Evolutionary conservation across 2,888 invertebrate genomes (phyloP).

Genomic region (Tillus elongatus): DNA sequence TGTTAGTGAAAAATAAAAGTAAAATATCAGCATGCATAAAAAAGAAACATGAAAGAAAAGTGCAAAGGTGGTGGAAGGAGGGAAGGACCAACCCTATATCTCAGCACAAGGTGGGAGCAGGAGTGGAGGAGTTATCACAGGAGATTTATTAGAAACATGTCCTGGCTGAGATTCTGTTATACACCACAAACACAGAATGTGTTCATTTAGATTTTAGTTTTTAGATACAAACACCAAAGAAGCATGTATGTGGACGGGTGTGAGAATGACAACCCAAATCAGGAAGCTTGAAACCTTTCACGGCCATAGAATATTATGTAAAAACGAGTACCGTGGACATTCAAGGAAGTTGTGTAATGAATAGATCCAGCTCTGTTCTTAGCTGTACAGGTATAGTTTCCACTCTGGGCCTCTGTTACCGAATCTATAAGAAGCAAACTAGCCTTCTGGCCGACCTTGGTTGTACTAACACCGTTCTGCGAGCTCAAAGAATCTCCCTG

Average conservation of each 20-base stretch:
- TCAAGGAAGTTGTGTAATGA: constrained; percentile 35
- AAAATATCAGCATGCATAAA: constrained; percentile 28
- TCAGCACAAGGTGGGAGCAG: constrained; percentile 24
- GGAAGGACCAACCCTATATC: constrained; percentile 33
- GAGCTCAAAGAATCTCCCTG: constrained; percentile 40
- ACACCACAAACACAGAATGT: constrained; percentile 12
- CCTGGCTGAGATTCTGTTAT: constrained; percentile 28
- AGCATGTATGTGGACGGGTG: constrained; percentile 2
- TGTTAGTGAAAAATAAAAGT: neutral
- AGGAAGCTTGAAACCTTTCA: neutral
- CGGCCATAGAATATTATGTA: neutral
- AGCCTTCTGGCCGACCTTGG: constrained; percentile 42
- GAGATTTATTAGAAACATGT: constrained; percentile 19
- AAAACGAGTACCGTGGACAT: constrained; percentile 41
- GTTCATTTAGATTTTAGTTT: no score
- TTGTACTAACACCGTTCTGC: constrained; percentile 32
- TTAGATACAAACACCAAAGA: neutral
- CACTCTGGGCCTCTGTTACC: constrained; percentile 36
- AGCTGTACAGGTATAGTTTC: constrained; percentile 41
- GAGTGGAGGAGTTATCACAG: constrained; percentile 18
- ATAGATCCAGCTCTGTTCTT: constrained; percentile 38
- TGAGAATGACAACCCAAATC: neutral
- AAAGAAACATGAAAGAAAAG: constrained; percentile 31
- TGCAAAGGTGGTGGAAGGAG: constrained; percentile 33
- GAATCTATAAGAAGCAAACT: constrained; percentile 40